A percentile compares a stretch with the other conserved stretches of the same genome.
Conservation (phyloP, 2,113 vertebrate genomes). For the Platysternon megacephalum region DNA sequence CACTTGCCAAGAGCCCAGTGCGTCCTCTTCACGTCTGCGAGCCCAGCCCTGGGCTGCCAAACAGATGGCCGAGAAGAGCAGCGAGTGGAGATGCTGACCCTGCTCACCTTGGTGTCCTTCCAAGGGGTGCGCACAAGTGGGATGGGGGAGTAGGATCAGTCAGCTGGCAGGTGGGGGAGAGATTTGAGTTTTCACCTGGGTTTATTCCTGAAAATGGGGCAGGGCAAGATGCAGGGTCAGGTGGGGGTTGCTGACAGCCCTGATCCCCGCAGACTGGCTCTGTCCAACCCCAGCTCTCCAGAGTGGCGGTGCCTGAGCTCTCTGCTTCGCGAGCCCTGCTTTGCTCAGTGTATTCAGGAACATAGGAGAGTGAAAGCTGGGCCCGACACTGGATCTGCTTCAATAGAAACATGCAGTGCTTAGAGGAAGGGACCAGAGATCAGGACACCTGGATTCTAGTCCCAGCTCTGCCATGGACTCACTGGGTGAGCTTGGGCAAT, state of each 20-base stretch:
- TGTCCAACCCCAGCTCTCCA: not conserved
- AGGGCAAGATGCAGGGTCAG: fast-evolving
- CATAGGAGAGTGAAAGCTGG: not conserved
- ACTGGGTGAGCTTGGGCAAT: fast-evolving
- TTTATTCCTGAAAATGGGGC: fast-evolving
- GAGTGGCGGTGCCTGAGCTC: not conserved
- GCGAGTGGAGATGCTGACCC: fast-evolving
- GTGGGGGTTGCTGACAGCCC: fast-evolving
- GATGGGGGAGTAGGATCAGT: no score
- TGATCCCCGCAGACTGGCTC: fast-evolving
- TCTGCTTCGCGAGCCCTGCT: fast-evolving
- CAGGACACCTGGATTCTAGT: fast-evolving
- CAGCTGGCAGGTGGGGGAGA: not conserved
- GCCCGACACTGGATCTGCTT: fast-evolving
- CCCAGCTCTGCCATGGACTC: fast-evolving
- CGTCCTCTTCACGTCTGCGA: not conserved
- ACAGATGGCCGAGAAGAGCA: not conserved
- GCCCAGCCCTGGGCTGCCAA: not conserved
- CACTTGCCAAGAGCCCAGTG: fast-evolving
- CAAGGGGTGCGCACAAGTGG: fast-evolving
- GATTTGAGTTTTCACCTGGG: fast-evolving
- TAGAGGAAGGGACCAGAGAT: fast-evolving
- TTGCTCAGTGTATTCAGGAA: not conserved
- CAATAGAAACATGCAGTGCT: fast-evolving
- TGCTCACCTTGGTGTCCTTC: not conserved